phyloP scores from a whole-genome alignment of 64 coral and sea anemone species.

The Hydrozoanthus tunicans region DNA sequence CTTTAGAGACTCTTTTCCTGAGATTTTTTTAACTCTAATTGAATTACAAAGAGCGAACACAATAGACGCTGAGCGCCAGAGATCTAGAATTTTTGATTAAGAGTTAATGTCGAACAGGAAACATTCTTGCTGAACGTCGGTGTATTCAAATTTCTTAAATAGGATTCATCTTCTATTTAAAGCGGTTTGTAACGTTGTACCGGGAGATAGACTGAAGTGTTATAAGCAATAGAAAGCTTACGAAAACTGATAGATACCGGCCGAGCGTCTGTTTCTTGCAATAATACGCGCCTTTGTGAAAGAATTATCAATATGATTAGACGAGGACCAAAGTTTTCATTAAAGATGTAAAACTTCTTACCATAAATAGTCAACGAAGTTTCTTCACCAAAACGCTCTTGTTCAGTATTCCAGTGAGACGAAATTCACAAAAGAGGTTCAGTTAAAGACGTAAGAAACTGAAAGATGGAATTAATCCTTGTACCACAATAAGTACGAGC shows the following conservation, averaged over 20 bases:
- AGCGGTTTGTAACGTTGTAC: not conserved
- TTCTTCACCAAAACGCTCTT: not conserved
- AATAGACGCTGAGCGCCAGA: not conserved
- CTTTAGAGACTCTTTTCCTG: not conserved
- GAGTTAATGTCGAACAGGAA: slow-evolving; percentile 38
- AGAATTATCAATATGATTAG: too few species aligned
- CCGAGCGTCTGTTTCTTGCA: not conserved
- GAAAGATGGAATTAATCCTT: not conserved
- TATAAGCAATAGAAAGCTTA: not conserved
- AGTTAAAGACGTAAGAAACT: not conserved
- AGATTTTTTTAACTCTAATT: not conserved
- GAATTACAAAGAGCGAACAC: not conserved
- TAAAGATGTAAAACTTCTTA: slow-evolving; percentile 2
- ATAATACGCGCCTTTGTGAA: not conserved
- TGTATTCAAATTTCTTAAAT: slow-evolving; percentile 6
- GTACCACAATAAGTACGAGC: not conserved
- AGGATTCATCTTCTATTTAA: not conserved
- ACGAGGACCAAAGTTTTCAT: not conserved
- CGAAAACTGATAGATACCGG: not conserved
- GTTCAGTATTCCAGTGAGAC: not conserved
- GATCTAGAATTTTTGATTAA: slow-evolving; percentile 34
- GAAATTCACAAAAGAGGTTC: not conserved
- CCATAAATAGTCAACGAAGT: not conserved
- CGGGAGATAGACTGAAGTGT: not conserved
- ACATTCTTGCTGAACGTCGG: not conserved